Conservation (phyloP, 2,888 invertebrate genomes). For the Laothoe populi region DNA sequence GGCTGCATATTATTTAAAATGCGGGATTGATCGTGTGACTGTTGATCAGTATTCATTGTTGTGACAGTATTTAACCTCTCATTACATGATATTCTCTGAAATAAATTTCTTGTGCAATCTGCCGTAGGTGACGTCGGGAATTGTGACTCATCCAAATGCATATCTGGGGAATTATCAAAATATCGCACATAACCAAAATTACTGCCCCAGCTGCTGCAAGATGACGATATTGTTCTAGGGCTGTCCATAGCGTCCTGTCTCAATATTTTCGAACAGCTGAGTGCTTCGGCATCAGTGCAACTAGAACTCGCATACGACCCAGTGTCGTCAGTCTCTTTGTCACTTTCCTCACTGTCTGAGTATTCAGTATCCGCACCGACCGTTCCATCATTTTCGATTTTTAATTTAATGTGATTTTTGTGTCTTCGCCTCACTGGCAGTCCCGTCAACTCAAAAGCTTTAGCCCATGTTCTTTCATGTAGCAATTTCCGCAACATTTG, state of each 20-base stretch:
- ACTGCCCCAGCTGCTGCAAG: slow-evolving; percentile 84
- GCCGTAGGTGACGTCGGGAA: slow-evolving; percentile 47
- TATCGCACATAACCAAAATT: slow-evolving; percentile 89
- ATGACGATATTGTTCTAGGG: slow-evolving; percentile 73
- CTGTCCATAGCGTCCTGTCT: slow-evolving; percentile 86
- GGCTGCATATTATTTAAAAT: slow-evolving; percentile 47
- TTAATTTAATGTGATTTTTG: slow-evolving; percentile 73
- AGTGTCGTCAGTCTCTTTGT: slow-evolving; percentile 69
- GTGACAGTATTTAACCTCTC: slow-evolving; percentile 42
- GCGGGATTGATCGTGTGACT: slow-evolving; percentile 47
- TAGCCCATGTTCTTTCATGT: slow-evolving; percentile 85
- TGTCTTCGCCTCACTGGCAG: slow-evolving; percentile 75
- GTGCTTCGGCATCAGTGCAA: slow-evolving; percentile 65
- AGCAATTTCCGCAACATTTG: slow-evolving; percentile 90
- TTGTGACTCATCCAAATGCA: slow-evolving; percentile 61
- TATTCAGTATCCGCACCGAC: slow-evolving; percentile 72
- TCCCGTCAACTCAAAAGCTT: slow-evolving; percentile 77
- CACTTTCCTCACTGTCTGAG: slow-evolving; percentile 74
- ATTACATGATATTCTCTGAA: slow-evolving; percentile 49
- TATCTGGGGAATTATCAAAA: slow-evolving; percentile 81
- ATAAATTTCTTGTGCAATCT: slow-evolving; percentile 75
- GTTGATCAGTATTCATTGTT: slow-evolving; percentile 43
- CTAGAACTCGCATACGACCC: slow-evolving; percentile 73
- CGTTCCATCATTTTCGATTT: slow-evolving; percentile 73
- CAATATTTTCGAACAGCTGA: slow-evolving; percentile 68